Percentiles rank a stretch among this genome's conserved stretches.
phyloP scores from a whole-genome alignment of 2,888 invertebrate species.

The Bursaphelenchus okinawaensis region DNA sequence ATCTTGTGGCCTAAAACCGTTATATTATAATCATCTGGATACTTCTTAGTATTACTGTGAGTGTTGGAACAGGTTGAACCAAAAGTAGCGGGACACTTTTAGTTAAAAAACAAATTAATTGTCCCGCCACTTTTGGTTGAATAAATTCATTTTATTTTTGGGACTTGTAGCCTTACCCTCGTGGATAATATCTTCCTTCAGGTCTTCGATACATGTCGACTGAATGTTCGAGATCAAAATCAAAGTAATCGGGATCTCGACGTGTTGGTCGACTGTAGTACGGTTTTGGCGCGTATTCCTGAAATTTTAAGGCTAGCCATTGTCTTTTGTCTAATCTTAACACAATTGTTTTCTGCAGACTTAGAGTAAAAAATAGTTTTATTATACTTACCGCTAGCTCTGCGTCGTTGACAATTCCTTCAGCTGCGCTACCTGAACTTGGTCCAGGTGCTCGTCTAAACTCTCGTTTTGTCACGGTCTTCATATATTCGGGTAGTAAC shows the following conservation, averaged over 20 bases:
- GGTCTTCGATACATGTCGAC: conserved; percentile 53
- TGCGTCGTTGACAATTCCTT: conserved; percentile 39
- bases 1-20: conserved; percentile 45
- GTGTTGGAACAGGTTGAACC: no score
- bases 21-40: background rate
- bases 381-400: conserved; percentile 41
- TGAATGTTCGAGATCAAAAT: conserved; percentile 55
- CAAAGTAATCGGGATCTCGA: conserved; percentile 57
- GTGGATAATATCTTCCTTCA: conserved; percentile 50
- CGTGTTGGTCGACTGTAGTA: conserved; percentile 54
- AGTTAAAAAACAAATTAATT: background rate
- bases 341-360: background rate
- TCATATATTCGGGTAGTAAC: conserved; percentile 36
- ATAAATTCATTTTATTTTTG: no score
- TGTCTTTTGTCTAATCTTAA: background rate
- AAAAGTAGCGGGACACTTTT: no score
- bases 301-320: conserved; percentile 4
- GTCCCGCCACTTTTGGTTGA: background rate
- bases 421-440: conserved; percentile 41
- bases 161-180: no score
- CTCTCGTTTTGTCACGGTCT: conserved; percentile 40
- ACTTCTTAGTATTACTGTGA: background rate
- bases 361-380: background rate
- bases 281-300: conserved; percentile 33
- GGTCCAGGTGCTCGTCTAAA: conserved; percentile 50